Base-by-base conservation (phyloP, 1,140 invertebrate species). In the Copidosoma floridanum region DNA sequence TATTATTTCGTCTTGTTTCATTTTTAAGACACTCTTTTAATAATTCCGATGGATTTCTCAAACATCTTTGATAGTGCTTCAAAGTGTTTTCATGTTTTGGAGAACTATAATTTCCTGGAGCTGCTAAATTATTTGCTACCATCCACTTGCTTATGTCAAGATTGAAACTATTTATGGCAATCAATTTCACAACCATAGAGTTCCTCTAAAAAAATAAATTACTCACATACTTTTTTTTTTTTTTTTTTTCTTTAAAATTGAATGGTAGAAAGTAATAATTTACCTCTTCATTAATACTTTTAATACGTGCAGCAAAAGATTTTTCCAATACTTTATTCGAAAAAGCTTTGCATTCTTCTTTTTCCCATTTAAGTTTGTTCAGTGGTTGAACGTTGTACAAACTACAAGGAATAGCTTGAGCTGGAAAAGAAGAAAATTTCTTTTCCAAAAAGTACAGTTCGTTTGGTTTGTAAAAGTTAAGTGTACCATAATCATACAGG, bases 401-500 rank as follows among this genome's bases (percentile, higher is more conserved):
- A 12, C 70, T 69, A 41, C 77, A 81, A 14, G 75, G 73, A 35
- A 81, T 72, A 1, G 78, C 77, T 66, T 77, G 70, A 0, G 73
- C 73, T 8, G 73, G 71, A 7, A 77, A 5, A 24, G n/a, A 0
- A 8, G 74, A 72, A 56, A 79, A 79, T 5, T 26, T 57, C 21
- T 69, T 65, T 41, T 76, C 65, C 10, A 81, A 68, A 55, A 70
- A 79, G 37, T 58, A 72, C 8, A 80, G 5, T 5, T 68, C 53
- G 0, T 69, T 51, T 5, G 68, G 24, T 8, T 57, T 12, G 60
- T 70, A 71, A 4, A 65, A 60, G 37, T 72, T 67, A 0, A 73
- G n/a, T 8, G 77, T 79, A 3, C 78, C 78, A 43, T 69, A 80
- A 27, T 80, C 78, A 50, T 77, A 79, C 55, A 79, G 79, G n/a